phyloP scores from a whole-genome alignment of 2,113 vertebrate species.

The Zosterops borbonicus region DNA sequence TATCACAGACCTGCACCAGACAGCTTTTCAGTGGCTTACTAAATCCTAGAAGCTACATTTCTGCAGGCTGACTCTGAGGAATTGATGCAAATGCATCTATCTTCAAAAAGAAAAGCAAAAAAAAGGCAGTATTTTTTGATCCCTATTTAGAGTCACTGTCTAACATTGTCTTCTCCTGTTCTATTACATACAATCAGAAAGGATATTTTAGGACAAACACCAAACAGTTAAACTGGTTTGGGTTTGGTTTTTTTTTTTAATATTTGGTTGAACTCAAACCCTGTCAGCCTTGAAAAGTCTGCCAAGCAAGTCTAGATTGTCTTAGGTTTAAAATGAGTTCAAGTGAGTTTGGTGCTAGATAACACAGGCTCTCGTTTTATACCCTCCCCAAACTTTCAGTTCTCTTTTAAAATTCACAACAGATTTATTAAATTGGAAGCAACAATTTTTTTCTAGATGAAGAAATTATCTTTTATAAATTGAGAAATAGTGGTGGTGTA shows the following conservation, averaged over 20 bases:
- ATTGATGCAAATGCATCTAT: background rate
- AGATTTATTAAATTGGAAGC: background rate
- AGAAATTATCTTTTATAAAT: background rate
- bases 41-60: background rate
- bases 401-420: background rate
- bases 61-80: constrained; percentile 1
- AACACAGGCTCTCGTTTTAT: background rate
- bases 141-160: background rate
- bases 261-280: background rate
- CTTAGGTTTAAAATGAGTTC: background rate
- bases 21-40: background rate
- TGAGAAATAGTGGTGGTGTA: background rate
- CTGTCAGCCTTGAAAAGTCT: background rate
- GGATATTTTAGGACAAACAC: background rate
- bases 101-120: background rate
- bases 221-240: background rate
- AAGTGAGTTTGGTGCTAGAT: background rate
- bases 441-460: background rate
- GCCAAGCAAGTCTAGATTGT: background rate
- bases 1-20: background rate
- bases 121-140: background rate
- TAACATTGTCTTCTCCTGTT: background rate
- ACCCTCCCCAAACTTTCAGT: background rate
- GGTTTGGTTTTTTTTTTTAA: background rate
- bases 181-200: background rate